A percentile compares a stretch with the other conserved stretches of the same genome.
phyloP scores from a whole-genome alignment of 2,113 vertebrate genomes.

The Brevimyrus niger region DNA sequence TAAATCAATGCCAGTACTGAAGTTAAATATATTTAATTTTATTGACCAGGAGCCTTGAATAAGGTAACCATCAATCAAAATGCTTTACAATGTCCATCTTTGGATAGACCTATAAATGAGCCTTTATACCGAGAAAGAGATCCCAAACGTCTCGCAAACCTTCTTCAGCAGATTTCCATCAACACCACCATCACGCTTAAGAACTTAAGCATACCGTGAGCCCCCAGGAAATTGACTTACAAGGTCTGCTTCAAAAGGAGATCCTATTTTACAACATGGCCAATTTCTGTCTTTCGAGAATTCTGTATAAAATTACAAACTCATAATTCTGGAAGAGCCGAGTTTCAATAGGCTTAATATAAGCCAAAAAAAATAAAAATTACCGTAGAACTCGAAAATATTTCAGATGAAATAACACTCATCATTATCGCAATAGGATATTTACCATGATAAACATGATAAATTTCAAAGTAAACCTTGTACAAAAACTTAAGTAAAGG shows the following conservation, averaged over 20 bases:
- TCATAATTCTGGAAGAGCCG: neutral
- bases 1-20: neutral
- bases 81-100: neutral
- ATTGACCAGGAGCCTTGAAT: neutral
- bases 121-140: neutral
- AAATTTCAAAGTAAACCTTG: neutral
- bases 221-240: conserved; percentile 1
- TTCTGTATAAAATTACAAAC: neutral
- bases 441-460: neutral
- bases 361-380: neutral
- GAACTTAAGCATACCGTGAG: neutral
- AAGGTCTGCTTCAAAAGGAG: conserved; percentile 2
- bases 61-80: neutral
- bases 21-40: neutral
- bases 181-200: neutral
- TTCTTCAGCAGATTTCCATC: neutral
- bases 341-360: neutral
- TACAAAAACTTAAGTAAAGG: neutral
- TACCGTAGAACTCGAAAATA: neutral
- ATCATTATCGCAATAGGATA: neutral
- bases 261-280: neutral
- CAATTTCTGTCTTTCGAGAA: neutral
- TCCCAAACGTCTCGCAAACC: neutral
- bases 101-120: neutral
- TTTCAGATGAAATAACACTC: neutral